Percentiles rank a stretch among this genome's conserved stretches.
Evolutionary conservation across 64 coral and sea anemone species (phyloP).

Genomic region (Dendronephthya gigantea): DNA sequence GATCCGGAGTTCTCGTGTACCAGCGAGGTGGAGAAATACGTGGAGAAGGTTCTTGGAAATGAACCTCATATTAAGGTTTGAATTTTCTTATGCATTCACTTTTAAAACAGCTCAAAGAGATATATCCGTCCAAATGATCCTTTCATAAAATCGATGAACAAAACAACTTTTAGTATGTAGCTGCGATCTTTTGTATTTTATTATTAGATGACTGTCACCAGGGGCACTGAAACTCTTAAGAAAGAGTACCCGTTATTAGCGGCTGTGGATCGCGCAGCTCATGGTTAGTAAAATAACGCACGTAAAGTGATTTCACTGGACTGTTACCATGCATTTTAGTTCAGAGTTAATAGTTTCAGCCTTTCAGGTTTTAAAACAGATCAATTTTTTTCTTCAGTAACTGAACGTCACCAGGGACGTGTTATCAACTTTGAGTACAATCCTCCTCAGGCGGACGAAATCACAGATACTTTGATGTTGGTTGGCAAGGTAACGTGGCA

Average conservation of each 20-base stretch:
- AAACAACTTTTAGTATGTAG: neutral
- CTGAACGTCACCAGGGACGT: neutral
- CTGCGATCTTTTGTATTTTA: neutral
- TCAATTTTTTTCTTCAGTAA: neutral
- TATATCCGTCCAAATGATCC: too few species aligned
- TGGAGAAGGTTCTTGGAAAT: neutral
- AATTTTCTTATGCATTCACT: neutral
- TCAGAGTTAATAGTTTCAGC: too few species aligned
- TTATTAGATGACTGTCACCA: neutral
- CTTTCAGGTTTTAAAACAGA: too few species aligned
- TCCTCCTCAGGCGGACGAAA: conserved; percentile 39
- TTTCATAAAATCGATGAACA: too few species aligned
- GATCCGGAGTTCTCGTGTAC: conserved; percentile 3
- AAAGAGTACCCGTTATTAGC: neutral
- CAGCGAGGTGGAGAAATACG: neutral
- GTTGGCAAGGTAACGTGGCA: conserved; percentile 96
- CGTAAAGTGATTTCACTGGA: too few species aligned
- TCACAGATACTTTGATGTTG: conserved; percentile 60
- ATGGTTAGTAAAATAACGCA: neutral
- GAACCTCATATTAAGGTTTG: neutral
- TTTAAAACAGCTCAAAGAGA: neutral
- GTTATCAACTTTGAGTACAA: neutral
- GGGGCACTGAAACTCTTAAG: neutral
- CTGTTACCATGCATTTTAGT: too few species aligned
- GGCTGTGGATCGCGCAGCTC: neutral